Evolutionary conservation across 2,888 invertebrate species (phyloP).

Genomic region (Tipula confusa): DNA sequence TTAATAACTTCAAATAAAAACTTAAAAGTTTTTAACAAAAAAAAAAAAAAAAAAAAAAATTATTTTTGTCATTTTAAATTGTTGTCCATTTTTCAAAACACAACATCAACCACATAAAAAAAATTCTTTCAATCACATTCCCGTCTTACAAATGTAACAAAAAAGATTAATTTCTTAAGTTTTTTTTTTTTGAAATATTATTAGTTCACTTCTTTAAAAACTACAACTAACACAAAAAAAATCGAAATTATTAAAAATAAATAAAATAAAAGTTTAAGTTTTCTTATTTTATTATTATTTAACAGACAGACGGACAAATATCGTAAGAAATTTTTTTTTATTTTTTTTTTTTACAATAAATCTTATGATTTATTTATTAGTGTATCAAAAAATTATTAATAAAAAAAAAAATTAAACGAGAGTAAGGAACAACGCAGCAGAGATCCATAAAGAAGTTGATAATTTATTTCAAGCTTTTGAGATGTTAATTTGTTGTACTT

Average conservation of each 20-base stretch:
- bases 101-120: neutral
- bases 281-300: neutral
- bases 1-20: neutral
- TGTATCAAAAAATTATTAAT: neutral
- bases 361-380: constrained; percentile 25
- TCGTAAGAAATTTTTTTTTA: neutral
- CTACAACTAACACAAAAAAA: neutral
- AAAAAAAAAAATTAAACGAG: neutral
- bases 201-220: neutral
- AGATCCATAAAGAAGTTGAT: neutral
- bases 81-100: neutral
- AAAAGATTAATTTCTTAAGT: neutral
- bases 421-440: neutral
- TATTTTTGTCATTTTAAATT: constrained; percentile 5
- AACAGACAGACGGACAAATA: constrained; percentile 25
- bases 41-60: too few species aligned
- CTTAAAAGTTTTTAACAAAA: neutral
- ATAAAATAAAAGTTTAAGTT: too few species aligned
- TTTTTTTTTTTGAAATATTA: constrained; percentile 7
- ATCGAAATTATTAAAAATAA: neutral
- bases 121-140: neutral
- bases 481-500: constrained; percentile 20
- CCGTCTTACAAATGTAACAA: constrained; percentile 4
- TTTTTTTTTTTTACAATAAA: neutral
- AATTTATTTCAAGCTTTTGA: neutral